Conservation (phyloP, 2,113 vertebrate genomes). For the Tricholaema leucomelas region DNA sequence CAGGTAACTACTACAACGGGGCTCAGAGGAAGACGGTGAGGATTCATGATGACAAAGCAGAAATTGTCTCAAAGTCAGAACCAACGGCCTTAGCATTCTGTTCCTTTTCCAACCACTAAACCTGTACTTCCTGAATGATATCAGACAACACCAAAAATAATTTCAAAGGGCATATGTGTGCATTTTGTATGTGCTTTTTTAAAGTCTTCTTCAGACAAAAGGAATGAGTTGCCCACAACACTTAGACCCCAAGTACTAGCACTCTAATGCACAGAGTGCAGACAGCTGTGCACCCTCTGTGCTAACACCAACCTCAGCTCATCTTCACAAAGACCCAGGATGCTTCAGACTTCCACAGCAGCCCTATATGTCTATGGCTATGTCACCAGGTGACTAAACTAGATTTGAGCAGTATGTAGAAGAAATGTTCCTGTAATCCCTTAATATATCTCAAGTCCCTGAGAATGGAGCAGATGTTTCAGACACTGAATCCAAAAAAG, state of each 20-base stretch:
- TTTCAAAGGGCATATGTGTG: not conserved
- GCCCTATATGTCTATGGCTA: not conserved
- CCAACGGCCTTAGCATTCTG: not conserved
- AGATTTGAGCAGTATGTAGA: not conserved
- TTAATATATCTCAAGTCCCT: not conserved
- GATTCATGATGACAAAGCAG: conserved; percentile 34
- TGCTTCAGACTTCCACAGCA: not conserved
- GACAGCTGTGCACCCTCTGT: not conserved
- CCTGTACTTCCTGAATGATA: not conserved
- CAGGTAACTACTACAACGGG: not conserved
- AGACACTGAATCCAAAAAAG: not conserved
- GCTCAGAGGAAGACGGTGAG: not conserved
- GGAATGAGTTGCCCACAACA: not conserved
- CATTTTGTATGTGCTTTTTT: not conserved
- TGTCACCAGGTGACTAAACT: not conserved
- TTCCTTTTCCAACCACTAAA: not conserved
- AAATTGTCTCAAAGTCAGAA: not conserved
- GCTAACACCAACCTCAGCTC: not conserved
- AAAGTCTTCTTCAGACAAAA: not conserved
- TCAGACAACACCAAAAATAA: conserved; percentile 19
- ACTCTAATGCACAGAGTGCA: not conserved
- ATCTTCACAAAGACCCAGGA: not conserved
- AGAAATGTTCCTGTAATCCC: conserved; percentile 40
- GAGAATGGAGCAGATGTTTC: not conserved
- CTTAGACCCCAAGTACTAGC: not conserved